Base-by-base conservation (phyloP, 1,140 invertebrate genomes). In the Drosophila trapezifrons region DNA sequence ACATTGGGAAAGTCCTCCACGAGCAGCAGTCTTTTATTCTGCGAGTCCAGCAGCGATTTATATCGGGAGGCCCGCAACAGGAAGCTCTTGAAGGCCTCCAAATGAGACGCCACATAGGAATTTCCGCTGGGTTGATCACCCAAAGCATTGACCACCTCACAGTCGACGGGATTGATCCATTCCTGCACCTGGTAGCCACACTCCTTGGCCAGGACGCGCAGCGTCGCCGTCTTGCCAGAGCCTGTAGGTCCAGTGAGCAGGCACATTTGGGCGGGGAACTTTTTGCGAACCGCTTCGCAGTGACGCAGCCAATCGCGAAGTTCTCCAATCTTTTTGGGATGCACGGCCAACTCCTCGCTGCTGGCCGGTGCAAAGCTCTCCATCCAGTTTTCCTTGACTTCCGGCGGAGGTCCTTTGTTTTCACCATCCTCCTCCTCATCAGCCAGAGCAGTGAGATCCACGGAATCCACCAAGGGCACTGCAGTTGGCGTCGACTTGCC, bases 1-100 rank as follows among this genome's bases (percentile, higher is more conserved):
- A 94, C 92, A 92, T 96, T 96, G n/a, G 96, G 96, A 87, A 96
- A 94, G 91, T 96, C 96, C 92, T 96, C 95, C 4, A 96, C 94
- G 0, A 96, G 85, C 32, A 96, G 91, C 7, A 96, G 69, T 59
- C 93, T 93, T 40, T 92, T 93, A 69, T 93, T 93, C 37, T 65
- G 62, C 27, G 89, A 91, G 35, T 93, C 92, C 40, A 96, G 92
- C 27, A 96, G 79, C 17, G 95, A 95, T 64, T 92, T 93, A 83
- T 95, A 96, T 65, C 96, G 94, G 3, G 95, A 95, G 5, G 94
- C 94, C 81, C 95, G 94, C 57, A 95, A 92, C 29, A 96, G 85
- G 89, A 95, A 96, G 37, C 95, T 94, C 49, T 94, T 87, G 82
- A 96, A 96, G 69, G 93, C 94, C 38, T 94, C 93, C 43, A 94